phyloP scores from a whole-genome alignment of 35 echinoderm and acorn worm species.

The Apostichopus californicus region DNA sequence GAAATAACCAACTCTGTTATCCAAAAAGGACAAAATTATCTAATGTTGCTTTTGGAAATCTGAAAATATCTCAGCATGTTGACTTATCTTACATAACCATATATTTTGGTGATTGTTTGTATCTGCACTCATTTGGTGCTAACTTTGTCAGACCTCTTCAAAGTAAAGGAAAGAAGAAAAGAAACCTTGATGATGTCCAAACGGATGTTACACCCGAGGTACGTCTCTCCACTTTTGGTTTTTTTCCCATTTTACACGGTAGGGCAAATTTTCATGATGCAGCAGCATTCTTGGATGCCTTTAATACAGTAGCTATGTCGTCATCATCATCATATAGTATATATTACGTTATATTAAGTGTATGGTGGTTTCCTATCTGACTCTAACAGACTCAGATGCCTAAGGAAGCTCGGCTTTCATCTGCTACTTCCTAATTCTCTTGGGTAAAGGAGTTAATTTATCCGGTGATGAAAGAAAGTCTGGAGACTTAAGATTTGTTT shows the following conservation, averaged over 20 bases:
- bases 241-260: not conserved
- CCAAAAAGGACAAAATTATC: not conserved
- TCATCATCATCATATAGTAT: not conserved
- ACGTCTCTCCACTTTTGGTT: not conserved
- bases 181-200: conserved; percentile 16
- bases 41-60: too few species aligned
- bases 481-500: not conserved
- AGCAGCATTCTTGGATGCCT: not conserved
- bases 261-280: not conserved
- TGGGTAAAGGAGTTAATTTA: conserved; percentile 24
- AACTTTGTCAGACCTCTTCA: not conserved
- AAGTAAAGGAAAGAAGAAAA: not conserved
- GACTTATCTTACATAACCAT: too few species aligned
- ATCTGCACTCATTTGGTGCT: not conserved
- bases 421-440: conserved; percentile 8
- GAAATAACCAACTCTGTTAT: not conserved
- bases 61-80: too few species aligned
- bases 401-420: not conserved
- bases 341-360: not conserved
- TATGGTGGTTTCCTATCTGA: not conserved
- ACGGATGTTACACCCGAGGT: conserved; percentile 25
- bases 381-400: not conserved
- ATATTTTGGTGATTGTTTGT: too few species aligned
- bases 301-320: not conserved
- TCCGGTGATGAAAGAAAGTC: conserved; percentile 5